Base-by-base conservation (phyloP, 1,140 invertebrate genomes). In the Sarcophaga bullata region DNA sequence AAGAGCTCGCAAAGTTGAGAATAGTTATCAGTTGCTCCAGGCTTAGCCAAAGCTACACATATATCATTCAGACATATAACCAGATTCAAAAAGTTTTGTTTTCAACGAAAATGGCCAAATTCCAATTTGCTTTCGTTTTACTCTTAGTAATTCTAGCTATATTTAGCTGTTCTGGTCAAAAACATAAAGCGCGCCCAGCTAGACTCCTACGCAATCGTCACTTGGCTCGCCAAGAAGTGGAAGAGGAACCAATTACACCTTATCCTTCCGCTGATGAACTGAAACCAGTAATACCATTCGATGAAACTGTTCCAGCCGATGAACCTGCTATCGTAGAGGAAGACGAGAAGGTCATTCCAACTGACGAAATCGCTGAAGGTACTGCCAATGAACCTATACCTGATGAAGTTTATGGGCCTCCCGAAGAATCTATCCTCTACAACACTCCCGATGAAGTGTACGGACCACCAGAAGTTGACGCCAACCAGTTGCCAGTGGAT, bases 231-330 rank as follows among this genome's bases (percentile, higher is more conserved):
- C 88, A 89, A 82, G 88, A 89, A 84, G 87, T 81, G 7, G 86
- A 84, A 81, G 25, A 37, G 25, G 87, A 85, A 46, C 85, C 84
- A 76, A 86, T 89, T 37, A 89, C 88, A 0, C 88, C 88, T 8
- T 89, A 89, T 83, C 88, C 88, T 19, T 85, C 84, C 8, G 87
- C 86, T 6, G 88, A 89, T 52, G 88, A 89, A 68, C 83, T 89
- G n/a, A 89, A 89, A n/a, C 88, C 88, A 17, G 87, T 89, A 68
- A 85, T 89, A 73, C 88, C 87, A 4, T 89, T 89, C 75, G 86
- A 89, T 17, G 88, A 89, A 83, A 86, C 86, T 37, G 85, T 83
- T 15, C 8, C 87, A 84, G 80, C 73, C 17, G 80, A 54, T 4
- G 52, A 73, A 58, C 73, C 82, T 9, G 82, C 37, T 73, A 84